These are phyloP conservation scores for Etheostoma cragini DNA, from an alignment of 2,113 vertebrate species.

Conservation along the genomic window DNA sequence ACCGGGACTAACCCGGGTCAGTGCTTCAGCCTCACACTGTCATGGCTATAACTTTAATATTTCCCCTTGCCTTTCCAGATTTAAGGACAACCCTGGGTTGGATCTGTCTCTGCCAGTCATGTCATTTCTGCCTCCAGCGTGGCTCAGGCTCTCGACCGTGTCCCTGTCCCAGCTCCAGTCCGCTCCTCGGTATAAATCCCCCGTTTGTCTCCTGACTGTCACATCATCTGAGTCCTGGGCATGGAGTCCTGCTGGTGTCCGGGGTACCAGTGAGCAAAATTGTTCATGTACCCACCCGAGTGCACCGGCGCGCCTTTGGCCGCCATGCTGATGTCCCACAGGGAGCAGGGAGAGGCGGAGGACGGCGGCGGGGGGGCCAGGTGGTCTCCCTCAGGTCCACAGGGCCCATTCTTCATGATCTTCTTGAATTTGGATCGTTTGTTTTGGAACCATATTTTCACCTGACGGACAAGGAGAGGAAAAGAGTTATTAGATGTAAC, in stretches of 20 bases:
- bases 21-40: neutral
- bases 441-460: constrained; percentile 95
- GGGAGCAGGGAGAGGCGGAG: constrained; percentile 84
- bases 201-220: constrained; percentile 62
- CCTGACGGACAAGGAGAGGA: constrained; percentile 76
- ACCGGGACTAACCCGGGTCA: too few relatives aligned
- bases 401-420: constrained; percentile 90
- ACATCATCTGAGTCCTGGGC: constrained; percentile 89
- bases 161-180: constrained; percentile 25
- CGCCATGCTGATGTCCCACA: constrained; percentile 89
- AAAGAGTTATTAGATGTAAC: neutral
- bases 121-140: constrained; percentile 43
- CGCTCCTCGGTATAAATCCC: constrained; percentile 34
- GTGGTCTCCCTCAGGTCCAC: constrained; percentile 84
- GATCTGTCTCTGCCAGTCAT: neutral
- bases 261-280: constrained; percentile 90
- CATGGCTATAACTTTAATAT: neutral
- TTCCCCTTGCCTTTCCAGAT: neutral
- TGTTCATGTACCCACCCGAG: constrained; percentile 86
- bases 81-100: neutral
- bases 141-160: constrained; percentile 12
- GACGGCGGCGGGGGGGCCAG: constrained; percentile 74
- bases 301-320: constrained; percentile 84
- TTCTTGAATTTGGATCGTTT: constrained; percentile 92
- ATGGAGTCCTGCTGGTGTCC: constrained; percentile 87